Evolutionary conservation across 2,113 vertebrate species (phyloP).

Genomic region (Prunella himalayana): DNA sequence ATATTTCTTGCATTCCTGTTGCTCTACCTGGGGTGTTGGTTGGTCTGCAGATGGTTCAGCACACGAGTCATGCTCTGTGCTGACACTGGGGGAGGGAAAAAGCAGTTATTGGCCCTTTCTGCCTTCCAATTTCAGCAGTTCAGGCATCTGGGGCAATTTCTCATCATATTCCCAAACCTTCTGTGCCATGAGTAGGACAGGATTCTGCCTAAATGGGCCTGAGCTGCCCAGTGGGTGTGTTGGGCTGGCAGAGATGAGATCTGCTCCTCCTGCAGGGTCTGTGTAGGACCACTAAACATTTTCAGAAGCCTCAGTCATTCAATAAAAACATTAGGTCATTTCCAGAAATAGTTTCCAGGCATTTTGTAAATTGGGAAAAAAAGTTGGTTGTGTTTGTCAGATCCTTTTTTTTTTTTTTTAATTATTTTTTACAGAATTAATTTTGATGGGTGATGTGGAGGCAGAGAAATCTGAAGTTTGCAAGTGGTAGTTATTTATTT

Average conservation of each 20-base stretch:
- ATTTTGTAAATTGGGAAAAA: not conserved
- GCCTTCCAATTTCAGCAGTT: not conserved
- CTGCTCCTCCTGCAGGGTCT: not conserved
- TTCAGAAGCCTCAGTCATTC: not conserved
- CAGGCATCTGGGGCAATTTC: not conserved
- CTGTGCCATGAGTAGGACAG: not conserved
- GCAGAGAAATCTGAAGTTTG: not conserved
- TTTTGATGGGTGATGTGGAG: not conserved
- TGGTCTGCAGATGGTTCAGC: not conserved
- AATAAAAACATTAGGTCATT: not conserved
- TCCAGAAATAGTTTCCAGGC: not conserved
- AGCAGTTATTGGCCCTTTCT: rapidly evolving
- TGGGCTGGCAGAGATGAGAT: not conserved
- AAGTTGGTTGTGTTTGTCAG: not conserved
- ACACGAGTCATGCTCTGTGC: rapidly evolving
- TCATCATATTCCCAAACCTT: not conserved
- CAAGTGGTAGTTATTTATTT: not conserved
- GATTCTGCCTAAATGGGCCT: not conserved
- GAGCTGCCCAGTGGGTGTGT: not conserved
- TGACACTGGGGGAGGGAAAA: not conserved
- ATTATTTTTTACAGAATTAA: not conserved
- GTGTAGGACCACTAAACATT: not conserved
- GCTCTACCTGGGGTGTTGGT: not conserved
- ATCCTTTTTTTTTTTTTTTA: not conserved
- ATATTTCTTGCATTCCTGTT: not conserved